Conservation (phyloP, 2,797 vertebrate species). For the Atherinosoma microstoma region DNA sequence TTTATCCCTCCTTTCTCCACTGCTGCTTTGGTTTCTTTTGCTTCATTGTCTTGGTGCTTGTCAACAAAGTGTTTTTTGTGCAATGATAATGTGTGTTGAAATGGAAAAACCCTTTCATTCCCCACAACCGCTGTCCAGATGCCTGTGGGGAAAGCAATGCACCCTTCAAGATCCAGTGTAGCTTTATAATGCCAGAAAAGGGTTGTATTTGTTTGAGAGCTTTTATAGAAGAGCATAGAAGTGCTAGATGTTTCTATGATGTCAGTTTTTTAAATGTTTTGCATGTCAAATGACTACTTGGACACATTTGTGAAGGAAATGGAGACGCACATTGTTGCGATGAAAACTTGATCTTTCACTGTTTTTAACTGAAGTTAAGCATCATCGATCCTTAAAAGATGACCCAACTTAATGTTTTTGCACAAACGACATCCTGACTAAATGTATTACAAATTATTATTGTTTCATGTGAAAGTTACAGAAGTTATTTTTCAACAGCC, state of each 20-base stretch:
- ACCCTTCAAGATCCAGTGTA: conserved; percentile 1
- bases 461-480: not conserved
- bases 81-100: not conserved
- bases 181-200: not conserved
- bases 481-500: not conserved
- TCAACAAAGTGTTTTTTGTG: not conserved
- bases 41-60: conserved; percentile 3
- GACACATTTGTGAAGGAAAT: not conserved
- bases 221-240: not conserved
- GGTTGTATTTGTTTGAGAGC: not conserved
- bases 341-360: not conserved
- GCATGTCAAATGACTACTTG: not conserved
- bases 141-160: not conserved
- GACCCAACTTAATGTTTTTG: not conserved
- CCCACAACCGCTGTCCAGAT: not conserved
- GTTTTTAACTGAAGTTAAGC: not conserved
- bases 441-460: not conserved
- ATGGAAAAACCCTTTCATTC: not conserved
- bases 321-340: not conserved
- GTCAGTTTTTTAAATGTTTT: not conserved
- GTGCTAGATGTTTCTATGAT: not conserved
- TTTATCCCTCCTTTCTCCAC: conserved; percentile 21
- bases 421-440: not conserved
- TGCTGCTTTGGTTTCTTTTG: conserved; percentile 12
- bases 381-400: not conserved